Conservation (phyloP, 2,113 vertebrate genomes). For the Tyrannus savana region DNA sequence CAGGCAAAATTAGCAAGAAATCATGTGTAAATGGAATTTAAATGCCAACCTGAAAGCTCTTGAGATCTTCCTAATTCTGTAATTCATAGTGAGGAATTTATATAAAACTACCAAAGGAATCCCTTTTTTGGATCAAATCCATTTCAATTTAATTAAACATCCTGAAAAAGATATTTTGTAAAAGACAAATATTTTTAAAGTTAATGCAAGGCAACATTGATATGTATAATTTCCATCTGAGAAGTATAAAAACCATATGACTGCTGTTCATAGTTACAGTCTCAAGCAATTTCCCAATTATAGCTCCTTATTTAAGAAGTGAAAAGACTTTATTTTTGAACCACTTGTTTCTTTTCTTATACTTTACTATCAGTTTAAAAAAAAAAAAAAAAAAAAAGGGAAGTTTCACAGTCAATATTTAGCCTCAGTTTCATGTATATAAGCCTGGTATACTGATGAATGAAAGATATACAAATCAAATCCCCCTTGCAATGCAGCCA, state of each 20-base stretch:
- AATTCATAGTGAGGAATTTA: constrained; percentile 34
- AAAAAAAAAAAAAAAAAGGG: not conserved
- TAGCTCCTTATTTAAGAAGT: constrained; percentile 43
- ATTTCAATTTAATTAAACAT: constrained; percentile 53
- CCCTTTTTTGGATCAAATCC: not conserved
- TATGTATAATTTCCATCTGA: constrained; percentile 55
- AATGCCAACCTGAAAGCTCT: not conserved
- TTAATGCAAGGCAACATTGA: constrained; percentile 42
- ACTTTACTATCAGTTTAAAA: not conserved
- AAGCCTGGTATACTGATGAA: not conserved
- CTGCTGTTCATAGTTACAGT: constrained; percentile 25
- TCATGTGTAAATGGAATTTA: not conserved
- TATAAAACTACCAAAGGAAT: constrained; percentile 51
- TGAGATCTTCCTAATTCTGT: not conserved
- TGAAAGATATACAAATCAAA: not conserved
- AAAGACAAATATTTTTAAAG: constrained; percentile 57
- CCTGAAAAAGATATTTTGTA: constrained; percentile 46
- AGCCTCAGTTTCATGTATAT: not conserved
- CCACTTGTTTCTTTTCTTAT: constrained; percentile 8
- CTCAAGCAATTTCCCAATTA: constrained; percentile 53
- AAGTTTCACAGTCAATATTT: not conserved
- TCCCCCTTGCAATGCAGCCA: not conserved
- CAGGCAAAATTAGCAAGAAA: not conserved
- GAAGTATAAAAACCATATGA: constrained; percentile 55
- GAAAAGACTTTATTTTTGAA: constrained; percentile 48